These are phyloP conservation scores for Mustela nigripes DNA, from an alignment of 2,113 vertebrate species.

Conservation along the genomic window DNA sequence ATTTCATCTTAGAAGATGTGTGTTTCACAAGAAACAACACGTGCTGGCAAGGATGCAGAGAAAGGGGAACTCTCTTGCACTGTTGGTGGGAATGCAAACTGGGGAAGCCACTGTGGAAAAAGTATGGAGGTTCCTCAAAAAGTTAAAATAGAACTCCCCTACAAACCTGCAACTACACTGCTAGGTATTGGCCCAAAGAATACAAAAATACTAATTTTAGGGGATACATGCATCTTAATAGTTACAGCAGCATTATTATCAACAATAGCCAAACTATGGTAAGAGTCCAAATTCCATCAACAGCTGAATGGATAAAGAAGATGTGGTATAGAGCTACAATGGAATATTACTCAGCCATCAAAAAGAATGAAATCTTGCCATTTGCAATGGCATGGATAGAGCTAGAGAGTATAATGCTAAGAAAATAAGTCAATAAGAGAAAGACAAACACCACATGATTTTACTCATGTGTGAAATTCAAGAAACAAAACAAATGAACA, in stretches of 20 bases:
- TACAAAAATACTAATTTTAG: background rate
- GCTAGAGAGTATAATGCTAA: background rate
- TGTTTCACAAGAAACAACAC: background rate
- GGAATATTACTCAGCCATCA: background rate
- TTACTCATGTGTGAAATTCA: background rate
- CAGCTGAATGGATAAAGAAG: background rate
- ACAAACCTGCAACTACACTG: background rate
- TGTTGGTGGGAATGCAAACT: background rate
- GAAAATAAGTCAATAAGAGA: background rate
- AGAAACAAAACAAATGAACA: background rate
- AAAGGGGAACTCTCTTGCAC: background rate
- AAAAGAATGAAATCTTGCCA: background rate
- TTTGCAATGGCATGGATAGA: background rate
- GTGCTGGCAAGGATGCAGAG: background rate
- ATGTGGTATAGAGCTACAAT: background rate
- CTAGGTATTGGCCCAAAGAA: background rate
- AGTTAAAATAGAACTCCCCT: background rate
- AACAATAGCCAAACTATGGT: background rate
- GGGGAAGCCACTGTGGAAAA: background rate
- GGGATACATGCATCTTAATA: background rate
- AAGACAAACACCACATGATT: background rate
- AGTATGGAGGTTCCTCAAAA: background rate
- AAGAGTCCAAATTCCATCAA: background rate
- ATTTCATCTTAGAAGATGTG: background rate
- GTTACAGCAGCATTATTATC: background rate